Evolutionary conservation across 1,140 invertebrate species (phyloP).

Genomic region (Bombus huntii): DNA sequence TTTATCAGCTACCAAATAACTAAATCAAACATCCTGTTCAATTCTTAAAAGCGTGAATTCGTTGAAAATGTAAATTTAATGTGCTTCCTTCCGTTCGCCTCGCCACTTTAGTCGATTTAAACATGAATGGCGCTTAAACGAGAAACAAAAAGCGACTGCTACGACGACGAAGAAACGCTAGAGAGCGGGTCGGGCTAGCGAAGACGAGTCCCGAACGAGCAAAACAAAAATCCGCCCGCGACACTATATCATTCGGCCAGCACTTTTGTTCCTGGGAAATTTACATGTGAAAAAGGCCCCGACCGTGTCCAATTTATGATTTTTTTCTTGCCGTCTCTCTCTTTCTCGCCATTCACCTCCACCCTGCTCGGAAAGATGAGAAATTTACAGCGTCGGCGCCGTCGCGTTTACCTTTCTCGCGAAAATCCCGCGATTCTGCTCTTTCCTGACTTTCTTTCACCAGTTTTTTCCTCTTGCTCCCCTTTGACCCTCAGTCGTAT

Average conservation of each 20-base stretch:
- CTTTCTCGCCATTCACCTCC: not conserved
- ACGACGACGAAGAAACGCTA: slow-evolving; percentile 23
- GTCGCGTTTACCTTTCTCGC: slow-evolving; percentile 1
- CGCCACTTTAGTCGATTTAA: slow-evolving; percentile 71
- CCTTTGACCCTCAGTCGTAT: not conserved
- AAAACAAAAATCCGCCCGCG: slow-evolving; percentile 66
- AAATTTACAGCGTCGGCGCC: slow-evolving; percentile 37
- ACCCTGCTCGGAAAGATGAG: slow-evolving; percentile 14
- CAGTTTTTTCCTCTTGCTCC: not conserved
- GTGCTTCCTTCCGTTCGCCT: not conserved
- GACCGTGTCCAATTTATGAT: slow-evolving; percentile 68
- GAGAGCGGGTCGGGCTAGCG: slow-evolving; percentile 38
- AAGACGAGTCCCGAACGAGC: slow-evolving; percentile 62
- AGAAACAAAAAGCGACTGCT: slow-evolving; percentile 69
- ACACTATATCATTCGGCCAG: slow-evolving; percentile 65
- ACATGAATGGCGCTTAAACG: slow-evolving; percentile 77
- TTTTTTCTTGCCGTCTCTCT: slow-evolving; percentile 39
- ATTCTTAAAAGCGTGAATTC: not conserved
- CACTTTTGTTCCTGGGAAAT: slow-evolving; percentile 73
- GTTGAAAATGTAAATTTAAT: not conserved
- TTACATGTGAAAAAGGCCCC: slow-evolving; percentile 73
- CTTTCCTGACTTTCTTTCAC: not conserved
- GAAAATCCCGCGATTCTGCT: slow-evolving; percentile 2
- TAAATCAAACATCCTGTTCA: not conserved
- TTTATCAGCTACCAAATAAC: not conserved